Conservation (phyloP, 2,113 vertebrate species). For the Rhinopomastus cyanomelas region DNA sequence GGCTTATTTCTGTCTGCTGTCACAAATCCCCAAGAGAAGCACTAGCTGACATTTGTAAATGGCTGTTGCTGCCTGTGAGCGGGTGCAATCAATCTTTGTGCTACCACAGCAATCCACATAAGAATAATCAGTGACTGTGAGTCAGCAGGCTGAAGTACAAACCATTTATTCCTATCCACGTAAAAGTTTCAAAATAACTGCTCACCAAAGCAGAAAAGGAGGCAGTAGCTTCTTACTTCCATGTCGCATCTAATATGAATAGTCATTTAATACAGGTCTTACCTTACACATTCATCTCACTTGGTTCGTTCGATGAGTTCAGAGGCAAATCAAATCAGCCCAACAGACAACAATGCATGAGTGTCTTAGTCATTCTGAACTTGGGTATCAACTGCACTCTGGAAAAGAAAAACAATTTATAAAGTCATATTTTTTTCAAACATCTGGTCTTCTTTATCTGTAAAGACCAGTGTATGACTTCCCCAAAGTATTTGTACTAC, state of each 20-base stretch:
- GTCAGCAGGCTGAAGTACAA: not conserved
- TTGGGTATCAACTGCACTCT: not conserved
- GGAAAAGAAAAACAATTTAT: not conserved
- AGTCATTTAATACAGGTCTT: not conserved
- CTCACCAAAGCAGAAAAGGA: not conserved
- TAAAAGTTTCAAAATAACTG: slow-evolving; percentile 16
- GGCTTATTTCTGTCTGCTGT: slow-evolving; percentile 17
- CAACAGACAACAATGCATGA: not conserved
- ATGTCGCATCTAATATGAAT: not conserved
- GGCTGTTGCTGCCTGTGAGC: slow-evolving; percentile 32
- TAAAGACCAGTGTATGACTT: not conserved
- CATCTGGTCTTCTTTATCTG: not conserved
- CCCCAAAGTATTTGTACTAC: not conserved
- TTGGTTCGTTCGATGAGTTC: not conserved
- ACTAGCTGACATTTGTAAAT: slow-evolving; percentile 48
- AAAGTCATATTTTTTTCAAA: not conserved
- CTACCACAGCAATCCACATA: not conserved
- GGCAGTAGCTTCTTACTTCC: not conserved
- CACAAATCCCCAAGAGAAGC: slow-evolving; percentile 34
- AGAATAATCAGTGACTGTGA: slow-evolving; percentile 8
- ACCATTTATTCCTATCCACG: not conserved
- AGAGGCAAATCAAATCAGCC: not conserved
- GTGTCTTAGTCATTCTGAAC: not conserved
- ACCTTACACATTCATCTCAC: not conserved
- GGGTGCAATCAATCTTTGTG: slow-evolving; percentile 50